Percentiles rank a stretch among this genome's conserved stretches.
Conservation (phyloP, 2,888 invertebrate species). For the Cistogaster globosa region DNA sequence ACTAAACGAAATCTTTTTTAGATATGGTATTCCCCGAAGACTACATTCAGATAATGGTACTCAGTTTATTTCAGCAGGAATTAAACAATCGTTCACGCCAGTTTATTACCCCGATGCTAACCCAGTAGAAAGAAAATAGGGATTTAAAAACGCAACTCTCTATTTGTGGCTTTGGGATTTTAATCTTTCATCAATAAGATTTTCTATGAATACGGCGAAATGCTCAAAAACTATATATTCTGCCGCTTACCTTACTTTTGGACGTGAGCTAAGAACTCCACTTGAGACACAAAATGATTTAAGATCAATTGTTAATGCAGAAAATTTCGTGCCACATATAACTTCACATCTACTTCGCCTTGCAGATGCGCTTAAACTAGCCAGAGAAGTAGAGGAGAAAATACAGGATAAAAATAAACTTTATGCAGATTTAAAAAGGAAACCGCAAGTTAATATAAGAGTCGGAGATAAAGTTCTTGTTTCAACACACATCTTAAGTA, state of each 20-base stretch:
- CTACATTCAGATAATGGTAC: constrained; percentile 30
- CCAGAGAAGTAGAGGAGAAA: constrained; percentile 70
- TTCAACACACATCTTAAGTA: constrained; percentile 24
- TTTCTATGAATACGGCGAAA: constrained; percentile 78
- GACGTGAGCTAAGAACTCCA: constrained; percentile 76
- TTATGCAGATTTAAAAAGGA: constrained; percentile 36
- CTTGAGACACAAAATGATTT: constrained; percentile 75
- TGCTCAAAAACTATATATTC: constrained; percentile 74
- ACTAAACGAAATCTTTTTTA: constrained; percentile 31
- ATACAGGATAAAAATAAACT: constrained; percentile 73
- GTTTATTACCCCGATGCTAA: constrained; percentile 79
- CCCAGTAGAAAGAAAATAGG: constrained; percentile 74
- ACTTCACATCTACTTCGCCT: constrained; percentile 35
- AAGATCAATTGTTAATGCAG: constrained; percentile 71
- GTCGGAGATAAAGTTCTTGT: constrained; percentile 27
- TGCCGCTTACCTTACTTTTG: constrained; percentile 78
- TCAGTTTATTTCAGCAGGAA: constrained; percentile 36
- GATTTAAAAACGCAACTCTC: constrained; percentile 33
- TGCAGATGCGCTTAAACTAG: constrained; percentile 18
- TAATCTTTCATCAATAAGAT: constrained; percentile 76
- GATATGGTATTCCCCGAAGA: constrained; percentile 37
- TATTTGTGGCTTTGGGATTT: constrained; percentile 11
- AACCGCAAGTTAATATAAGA: constrained; percentile 7
- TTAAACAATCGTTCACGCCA: constrained; percentile 70
- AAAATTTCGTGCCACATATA: constrained; percentile 61